Conservation (phyloP, 1,140 invertebrate species). For the Aphidius gifuensis region DNA sequence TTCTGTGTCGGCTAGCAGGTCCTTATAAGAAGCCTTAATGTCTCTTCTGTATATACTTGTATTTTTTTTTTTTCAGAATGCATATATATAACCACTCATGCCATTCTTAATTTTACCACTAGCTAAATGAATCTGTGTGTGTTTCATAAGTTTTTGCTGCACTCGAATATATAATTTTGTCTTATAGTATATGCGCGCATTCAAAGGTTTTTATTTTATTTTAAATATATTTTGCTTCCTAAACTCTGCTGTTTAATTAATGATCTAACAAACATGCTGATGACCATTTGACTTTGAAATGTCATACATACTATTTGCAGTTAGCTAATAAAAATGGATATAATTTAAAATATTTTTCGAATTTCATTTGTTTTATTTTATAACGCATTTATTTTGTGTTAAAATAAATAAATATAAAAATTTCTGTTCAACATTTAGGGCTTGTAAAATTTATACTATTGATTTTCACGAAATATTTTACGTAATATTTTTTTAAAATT, state of each 20-base stretch:
- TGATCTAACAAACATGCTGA: conserved; percentile 47
- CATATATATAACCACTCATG: neutral
- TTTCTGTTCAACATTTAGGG: too few species aligned
- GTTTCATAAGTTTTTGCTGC: too few species aligned
- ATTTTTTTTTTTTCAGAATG: neutral
- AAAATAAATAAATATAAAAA: too few species aligned
- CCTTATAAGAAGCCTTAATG: conserved; percentile 23
- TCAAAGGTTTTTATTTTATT: conserved; percentile 5
- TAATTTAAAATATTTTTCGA: too few species aligned
- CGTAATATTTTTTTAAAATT: too few species aligned
- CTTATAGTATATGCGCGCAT: neutral
- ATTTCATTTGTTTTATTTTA: too few species aligned
- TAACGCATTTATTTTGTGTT: too few species aligned
- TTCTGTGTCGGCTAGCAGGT: conserved; percentile 35
- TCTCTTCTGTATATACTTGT: conserved; percentile 11
- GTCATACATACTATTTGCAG: conserved; percentile 3
- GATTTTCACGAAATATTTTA: too few species aligned
- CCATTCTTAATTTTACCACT: neutral
- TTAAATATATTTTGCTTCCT: conserved; percentile 9
- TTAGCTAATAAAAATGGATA: too few species aligned
- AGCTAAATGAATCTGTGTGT: too few species aligned
- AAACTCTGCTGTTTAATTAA: conserved; percentile 39
- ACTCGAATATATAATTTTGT: neutral
- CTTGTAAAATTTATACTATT: too few species aligned
- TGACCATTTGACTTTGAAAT: conserved; percentile 32